Conservation (phyloP, 2,113 vertebrate genomes). For the Uropsilus gracilis region DNA sequence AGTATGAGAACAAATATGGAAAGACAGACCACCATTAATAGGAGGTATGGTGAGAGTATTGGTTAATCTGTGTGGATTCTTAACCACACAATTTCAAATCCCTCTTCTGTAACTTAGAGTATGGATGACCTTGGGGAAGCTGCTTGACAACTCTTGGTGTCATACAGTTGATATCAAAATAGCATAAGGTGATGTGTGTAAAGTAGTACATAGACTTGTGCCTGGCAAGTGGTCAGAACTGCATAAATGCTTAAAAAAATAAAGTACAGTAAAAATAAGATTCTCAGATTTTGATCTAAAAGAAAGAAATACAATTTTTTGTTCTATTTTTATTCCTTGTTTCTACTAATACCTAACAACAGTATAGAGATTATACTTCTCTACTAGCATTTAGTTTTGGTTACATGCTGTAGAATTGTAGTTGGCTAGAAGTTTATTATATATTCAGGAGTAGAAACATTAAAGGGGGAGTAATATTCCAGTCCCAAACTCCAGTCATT, state of each 20-base stretch:
- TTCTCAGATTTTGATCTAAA: neutral
- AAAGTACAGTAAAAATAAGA: conserved; percentile 7
- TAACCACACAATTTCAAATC: neutral
- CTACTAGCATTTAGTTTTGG: neutral
- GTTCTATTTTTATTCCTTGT: neutral
- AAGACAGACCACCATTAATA: neutral
- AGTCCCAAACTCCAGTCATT: neutral
- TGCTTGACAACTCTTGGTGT: neutral
- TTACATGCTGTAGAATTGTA: neutral
- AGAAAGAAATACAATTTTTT: neutral
- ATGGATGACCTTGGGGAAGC: neutral
- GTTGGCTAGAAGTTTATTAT: neutral
- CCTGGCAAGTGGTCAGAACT: neutral
- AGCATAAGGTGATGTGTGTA: neutral
- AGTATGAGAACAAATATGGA: neutral
- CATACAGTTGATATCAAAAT: conserved; percentile 2
- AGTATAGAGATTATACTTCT: neutral
- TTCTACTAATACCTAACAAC: conserved; percentile 2
- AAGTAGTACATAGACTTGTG: neutral
- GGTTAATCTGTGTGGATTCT: neutral
- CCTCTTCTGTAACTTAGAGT: neutral
- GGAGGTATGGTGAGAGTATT: neutral
- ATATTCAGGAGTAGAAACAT: neutral
- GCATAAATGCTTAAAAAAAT: neutral
- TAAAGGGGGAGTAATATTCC: neutral